phyloP scores from a whole-genome alignment of 2,113 vertebrate genomes.

The Trichomycterus rosablanca region DNA sequence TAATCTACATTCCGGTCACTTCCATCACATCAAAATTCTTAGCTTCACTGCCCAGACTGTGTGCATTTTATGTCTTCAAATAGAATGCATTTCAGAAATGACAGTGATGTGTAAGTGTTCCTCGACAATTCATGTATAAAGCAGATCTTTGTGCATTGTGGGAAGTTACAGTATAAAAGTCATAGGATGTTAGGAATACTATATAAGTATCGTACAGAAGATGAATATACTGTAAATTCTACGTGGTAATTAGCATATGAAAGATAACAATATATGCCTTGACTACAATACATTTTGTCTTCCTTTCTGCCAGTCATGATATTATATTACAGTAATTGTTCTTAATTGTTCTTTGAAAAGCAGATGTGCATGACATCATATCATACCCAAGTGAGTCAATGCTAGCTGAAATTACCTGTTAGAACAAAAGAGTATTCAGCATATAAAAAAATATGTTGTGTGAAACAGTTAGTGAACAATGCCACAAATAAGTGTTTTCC shows the following conservation, averaged over 20 bases:
- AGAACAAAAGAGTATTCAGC: no score
- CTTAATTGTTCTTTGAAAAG: slow-evolving; percentile 46
- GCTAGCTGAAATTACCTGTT: no score
- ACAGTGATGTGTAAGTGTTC: background rate
- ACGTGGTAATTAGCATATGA: no score
- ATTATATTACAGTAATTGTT: slow-evolving; percentile 42
- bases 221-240: no score
- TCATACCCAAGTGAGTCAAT: no score
- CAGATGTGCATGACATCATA: background rate
- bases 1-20: slow-evolving; percentile 19
- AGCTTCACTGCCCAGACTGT: background rate
- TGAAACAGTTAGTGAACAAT: no score
- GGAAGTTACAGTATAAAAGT: background rate
- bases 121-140: background rate
- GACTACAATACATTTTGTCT: background rate
- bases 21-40: slow-evolving; percentile 2
- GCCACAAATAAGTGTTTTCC: no score
- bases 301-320: background rate
- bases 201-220: no score
- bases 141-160: background rate
- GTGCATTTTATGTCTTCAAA: background rate
- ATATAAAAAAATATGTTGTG: no score
- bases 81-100: background rate
- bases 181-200: background rate
- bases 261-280: no score